A percentile compares a stretch with the other conserved stretches of the same genome.
Evolutionary conservation across 1,140 invertebrate genomes (phyloP).

Genomic region (Leptopilina clavipes): DNA sequence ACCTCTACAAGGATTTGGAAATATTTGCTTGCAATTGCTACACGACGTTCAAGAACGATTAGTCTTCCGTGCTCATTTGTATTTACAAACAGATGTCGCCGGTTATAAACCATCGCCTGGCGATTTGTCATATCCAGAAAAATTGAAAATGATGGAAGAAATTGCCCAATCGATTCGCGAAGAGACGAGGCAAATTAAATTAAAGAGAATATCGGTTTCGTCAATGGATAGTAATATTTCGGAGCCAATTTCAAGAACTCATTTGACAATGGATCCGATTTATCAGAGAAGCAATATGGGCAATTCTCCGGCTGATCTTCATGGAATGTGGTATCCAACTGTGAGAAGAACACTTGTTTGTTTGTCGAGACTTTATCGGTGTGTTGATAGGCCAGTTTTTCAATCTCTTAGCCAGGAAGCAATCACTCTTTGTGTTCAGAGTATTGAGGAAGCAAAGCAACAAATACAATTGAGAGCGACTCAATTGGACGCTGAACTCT

Average conservation of each 20-base stretch:
- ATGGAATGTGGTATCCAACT: constrained; percentile 99
- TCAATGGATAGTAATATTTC: constrained; percentile 58
- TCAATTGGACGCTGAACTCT: constrained; percentile 92
- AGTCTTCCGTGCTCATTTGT: constrained; percentile 96
- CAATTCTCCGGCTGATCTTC: constrained; percentile 94
- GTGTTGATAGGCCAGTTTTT: constrained; percentile 95
- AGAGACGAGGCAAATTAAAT: constrained; percentile 63
- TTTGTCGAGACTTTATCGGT: constrained; percentile 95
- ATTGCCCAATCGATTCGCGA: constrained; percentile 70
- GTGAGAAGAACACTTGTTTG: constrained; percentile 95
- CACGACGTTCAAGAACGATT: constrained; percentile 98
- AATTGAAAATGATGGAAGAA: constrained; percentile 96
- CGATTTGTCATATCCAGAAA: constrained; percentile 98
- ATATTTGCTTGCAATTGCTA: constrained; percentile 88
- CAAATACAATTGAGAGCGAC: constrained; percentile 82
- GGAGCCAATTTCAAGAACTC: constrained; percentile 63
- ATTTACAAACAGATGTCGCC: constrained; percentile 93
- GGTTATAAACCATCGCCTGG: constrained; percentile 92
- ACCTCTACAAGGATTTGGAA: constrained; percentile 88
- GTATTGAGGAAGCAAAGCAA: constrained; percentile 85
- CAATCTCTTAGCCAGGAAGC: constrained; percentile 97
- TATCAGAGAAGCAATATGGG: constrained; percentile 61
- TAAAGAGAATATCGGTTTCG: constrained; percentile 68
- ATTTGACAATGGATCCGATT: constrained; percentile 67
- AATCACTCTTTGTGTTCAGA: constrained; percentile 92